Evolutionary conservation across 2,113 vertebrate genomes (phyloP).

Genomic region (Otolemur garnettii): DNA sequence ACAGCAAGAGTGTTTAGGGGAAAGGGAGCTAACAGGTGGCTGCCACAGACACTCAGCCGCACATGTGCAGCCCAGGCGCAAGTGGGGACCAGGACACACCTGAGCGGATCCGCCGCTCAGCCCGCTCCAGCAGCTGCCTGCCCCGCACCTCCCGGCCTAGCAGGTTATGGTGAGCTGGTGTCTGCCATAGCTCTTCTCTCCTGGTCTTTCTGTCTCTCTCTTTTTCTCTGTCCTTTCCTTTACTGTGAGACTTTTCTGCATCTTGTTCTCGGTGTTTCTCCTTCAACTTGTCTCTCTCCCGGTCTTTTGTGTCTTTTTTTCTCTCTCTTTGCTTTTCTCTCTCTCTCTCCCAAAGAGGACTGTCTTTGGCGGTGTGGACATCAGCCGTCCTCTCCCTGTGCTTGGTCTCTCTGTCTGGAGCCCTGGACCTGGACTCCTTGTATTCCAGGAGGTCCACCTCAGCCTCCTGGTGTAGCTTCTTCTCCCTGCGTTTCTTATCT

Average conservation of each 20-base stretch:
- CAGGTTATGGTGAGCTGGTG: background rate
- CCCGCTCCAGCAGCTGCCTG: conserved; percentile 75
- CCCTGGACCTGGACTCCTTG: conserved; percentile 48
- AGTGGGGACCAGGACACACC: conserved; percentile 64
- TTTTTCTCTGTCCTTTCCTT: conserved; percentile 78
- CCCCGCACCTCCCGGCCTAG: conserved; percentile 61
- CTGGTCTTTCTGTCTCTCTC: conserved; percentile 72
- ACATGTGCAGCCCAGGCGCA: background rate
- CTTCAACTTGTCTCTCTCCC: conserved; percentile 55
- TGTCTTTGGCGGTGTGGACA: background rate
- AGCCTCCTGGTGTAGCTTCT: conserved; percentile 77
- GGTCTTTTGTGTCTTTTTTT: conserved; percentile 46
- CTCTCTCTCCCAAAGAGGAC: conserved; percentile 82
- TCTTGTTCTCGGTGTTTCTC: conserved; percentile 68
- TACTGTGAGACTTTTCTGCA: conserved; percentile 61
- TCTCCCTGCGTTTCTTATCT: conserved; percentile 85
- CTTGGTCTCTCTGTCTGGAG: conserved; percentile 79
- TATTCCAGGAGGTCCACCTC: conserved; percentile 52
- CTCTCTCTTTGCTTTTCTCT: conserved; percentile 81
- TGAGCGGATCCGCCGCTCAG: conserved; percentile 71
- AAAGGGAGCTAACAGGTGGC: background rate
- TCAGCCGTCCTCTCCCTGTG: conserved; percentile 82
- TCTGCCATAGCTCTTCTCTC: conserved; percentile 72
- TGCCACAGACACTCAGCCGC: too few relatives aligned
- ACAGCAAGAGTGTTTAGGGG: background rate